Evolutionary conservation across 2,888 invertebrate species (phyloP).

Genomic region (Dicranocentrus wangi): DNA sequence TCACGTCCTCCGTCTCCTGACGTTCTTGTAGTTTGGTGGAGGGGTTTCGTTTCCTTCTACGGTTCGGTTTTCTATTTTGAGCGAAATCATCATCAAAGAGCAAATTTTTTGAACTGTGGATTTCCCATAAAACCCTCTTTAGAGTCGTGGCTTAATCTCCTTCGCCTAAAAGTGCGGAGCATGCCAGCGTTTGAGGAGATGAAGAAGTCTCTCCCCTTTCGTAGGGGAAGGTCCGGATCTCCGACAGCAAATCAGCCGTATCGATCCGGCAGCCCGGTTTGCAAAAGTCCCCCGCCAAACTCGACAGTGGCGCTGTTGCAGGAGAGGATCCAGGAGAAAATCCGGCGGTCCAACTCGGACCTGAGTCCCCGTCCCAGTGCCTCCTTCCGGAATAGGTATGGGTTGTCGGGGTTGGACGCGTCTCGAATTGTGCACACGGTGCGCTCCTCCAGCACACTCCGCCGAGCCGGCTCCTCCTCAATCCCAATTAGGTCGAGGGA

Average conservation of each 20-base stretch:
- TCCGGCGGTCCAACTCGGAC: constrained; percentile 70
- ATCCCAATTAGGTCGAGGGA: constrained; percentile 69
- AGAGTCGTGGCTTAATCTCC: constrained; percentile 57
- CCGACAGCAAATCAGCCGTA: constrained; percentile 59
- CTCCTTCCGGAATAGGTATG: constrained; percentile 58
- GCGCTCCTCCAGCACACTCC: constrained; percentile 62
- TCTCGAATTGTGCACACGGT: constrained; percentile 67
- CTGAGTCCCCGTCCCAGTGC: constrained; percentile 55
- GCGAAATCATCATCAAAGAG: too few relatives aligned
- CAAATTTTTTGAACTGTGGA: constrained; percentile 15
- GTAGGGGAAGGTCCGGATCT: constrained; percentile 64
- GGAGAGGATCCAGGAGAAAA: constrained; percentile 70
- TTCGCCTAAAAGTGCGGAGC: constrained; percentile 58
- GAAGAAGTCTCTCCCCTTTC: constrained; percentile 60
- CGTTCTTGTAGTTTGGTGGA: constrained; percentile 30
- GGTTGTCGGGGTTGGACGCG: constrained; percentile 62
- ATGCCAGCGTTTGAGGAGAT: constrained; percentile 71
- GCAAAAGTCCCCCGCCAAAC: constrained; percentile 65
- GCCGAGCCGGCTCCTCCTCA: constrained; percentile 64
- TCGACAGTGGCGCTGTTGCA: constrained; percentile 69
- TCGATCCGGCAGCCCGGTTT: constrained; percentile 69
- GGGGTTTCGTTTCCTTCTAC: constrained; percentile 23
- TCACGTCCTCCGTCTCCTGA: neutral
- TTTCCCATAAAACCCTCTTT: constrained; percentile 17
- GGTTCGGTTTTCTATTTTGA: too few relatives aligned